Conservation (phyloP, 2,888 invertebrate species). For the Dysmachus trigonus region DNA sequence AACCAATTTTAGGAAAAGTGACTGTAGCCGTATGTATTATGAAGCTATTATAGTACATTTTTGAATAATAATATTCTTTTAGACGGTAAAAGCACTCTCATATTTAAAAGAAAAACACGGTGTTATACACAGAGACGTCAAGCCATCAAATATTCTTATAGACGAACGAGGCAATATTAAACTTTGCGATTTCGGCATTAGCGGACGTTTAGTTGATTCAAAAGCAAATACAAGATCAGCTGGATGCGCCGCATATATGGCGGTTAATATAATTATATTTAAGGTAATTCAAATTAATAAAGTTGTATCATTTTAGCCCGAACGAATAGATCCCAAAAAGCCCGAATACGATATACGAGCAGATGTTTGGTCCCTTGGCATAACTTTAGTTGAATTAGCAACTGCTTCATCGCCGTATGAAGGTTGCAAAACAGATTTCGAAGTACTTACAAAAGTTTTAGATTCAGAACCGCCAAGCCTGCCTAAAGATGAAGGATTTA, state of each 20-base stretch:
- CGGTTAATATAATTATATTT: constrained; percentile 71
- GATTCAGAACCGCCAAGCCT: constrained; percentile 88
- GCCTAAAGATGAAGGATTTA: constrained; percentile 80
- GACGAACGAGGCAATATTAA: constrained; percentile 96
- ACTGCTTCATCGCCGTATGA: constrained; percentile 94
- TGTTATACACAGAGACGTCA: constrained; percentile 97
- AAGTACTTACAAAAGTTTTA: constrained; percentile 92
- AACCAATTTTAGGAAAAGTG: constrained; percentile 95
- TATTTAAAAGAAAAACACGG: constrained; percentile 97
- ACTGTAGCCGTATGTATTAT: constrained; percentile 84
- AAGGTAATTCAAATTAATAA: neutral
- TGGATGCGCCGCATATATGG: constrained; percentile 99
- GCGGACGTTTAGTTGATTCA: constrained; percentile 96
- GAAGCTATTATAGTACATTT: neutral
- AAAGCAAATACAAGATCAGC: constrained; percentile 97
- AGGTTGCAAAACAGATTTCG: constrained; percentile 97
- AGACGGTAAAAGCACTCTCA: constrained; percentile 95
- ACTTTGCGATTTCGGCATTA: constrained; percentile 99
- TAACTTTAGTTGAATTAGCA: constrained; percentile 94
- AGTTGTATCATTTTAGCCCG: constrained; percentile 75
- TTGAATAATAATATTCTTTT: constrained; percentile 52
- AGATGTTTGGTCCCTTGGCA: constrained; percentile 99
- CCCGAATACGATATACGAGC: constrained; percentile 99
- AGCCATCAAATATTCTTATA: constrained; percentile 97
- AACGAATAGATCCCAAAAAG: constrained; percentile 93